A percentile compares a stretch with the other conserved stretches of the same genome.
These are phyloP conservation scores for Pseudoips prasinana DNA, from an alignment of 2,888 invertebrate genomes.

Conservation along the genomic window DNA sequence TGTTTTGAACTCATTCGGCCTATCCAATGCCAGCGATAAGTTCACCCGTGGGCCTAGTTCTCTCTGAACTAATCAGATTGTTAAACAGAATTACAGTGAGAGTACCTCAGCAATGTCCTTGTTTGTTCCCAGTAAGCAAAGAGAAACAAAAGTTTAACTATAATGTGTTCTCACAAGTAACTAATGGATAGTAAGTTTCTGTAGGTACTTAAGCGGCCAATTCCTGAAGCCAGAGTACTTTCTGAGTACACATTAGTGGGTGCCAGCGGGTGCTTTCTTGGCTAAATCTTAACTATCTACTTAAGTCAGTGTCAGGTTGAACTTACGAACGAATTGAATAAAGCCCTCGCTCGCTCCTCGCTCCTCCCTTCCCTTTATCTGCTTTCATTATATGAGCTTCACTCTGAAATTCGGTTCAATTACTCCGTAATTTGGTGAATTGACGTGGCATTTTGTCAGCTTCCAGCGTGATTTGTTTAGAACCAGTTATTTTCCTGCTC, in stretches of 20 bases:
- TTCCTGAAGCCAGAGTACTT: conserved; percentile 72
- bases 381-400: conserved; percentile 74
- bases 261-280: conserved; percentile 58
- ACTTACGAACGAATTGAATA: conserved; percentile 68
- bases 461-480: conserved; percentile 56
- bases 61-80: conserved; percentile 17
- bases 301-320: conserved; percentile 68
- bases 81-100: conserved; percentile 25
- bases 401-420: conserved; percentile 73
- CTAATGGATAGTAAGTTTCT: conserved; percentile 75
- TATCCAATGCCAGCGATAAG: no score
- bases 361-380: conserved; percentile 64
- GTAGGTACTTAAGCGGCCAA: conserved; percentile 74
- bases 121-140: conserved; percentile 53
- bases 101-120: conserved; percentile 35
- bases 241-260: conserved; percentile 75
- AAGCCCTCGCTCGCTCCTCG: conserved; percentile 58
- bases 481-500: conserved; percentile 35
- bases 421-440: conserved; percentile 72
- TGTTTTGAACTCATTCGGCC: no score
- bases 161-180: conserved; percentile 73
- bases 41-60: no score
- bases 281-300: conserved; percentile 76
- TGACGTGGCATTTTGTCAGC: conserved; percentile 71
- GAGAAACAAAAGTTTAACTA: conserved; percentile 71